phyloP scores from a whole-genome alignment of 1,140 invertebrate genomes.

The Pogonus chalceus region DNA sequence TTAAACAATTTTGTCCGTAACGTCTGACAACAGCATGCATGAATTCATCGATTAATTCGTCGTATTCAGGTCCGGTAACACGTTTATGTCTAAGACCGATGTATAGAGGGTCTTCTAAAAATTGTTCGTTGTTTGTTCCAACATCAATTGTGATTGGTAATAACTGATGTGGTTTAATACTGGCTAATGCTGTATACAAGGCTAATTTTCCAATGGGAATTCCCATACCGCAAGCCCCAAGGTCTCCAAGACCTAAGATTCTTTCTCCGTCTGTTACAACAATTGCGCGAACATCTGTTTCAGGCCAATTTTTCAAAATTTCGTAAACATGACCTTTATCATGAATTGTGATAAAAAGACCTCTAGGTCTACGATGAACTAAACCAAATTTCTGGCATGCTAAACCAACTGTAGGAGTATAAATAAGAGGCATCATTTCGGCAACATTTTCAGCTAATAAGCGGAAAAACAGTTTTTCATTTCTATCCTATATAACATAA shows the following conservation, averaged over 20 bases:
- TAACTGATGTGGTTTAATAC: slow-evolving; percentile 82
- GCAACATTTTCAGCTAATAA: slow-evolving; percentile 80
- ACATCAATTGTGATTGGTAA: slow-evolving; percentile 85
- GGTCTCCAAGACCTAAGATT: slow-evolving; percentile 84
- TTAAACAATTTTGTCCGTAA: slow-evolving; percentile 72
- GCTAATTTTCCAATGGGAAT: slow-evolving; percentile 87
- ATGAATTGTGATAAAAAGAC: slow-evolving; percentile 94
- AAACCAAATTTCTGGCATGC: slow-evolving; percentile 95
- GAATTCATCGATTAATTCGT: slow-evolving; percentile 94
- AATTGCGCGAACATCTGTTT: slow-evolving; percentile 78
- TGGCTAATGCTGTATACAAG: slow-evolving; percentile 83
- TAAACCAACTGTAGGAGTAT: slow-evolving; percentile 86
- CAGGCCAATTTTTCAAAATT: slow-evolving; percentile 78
- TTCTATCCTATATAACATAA: slow-evolving; percentile 55
- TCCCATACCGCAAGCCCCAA: slow-evolving; percentile 92
- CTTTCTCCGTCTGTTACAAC: slow-evolving; percentile 91
- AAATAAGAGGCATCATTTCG: slow-evolving; percentile 81
- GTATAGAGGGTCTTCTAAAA: slow-evolving; percentile 84
- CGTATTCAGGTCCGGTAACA: slow-evolving; percentile 71
- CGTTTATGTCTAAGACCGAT: slow-evolving; percentile 81
- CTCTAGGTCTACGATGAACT: slow-evolving; percentile 81
- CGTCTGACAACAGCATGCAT: slow-evolving; percentile 82
- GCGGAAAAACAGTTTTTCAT: slow-evolving; percentile 89
- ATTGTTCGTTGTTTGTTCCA: slow-evolving; percentile 79
- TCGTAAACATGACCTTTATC: slow-evolving; percentile 87